Conservation (phyloP, 2,888 invertebrate genomes). For the Dendrolimus houi region DNA sequence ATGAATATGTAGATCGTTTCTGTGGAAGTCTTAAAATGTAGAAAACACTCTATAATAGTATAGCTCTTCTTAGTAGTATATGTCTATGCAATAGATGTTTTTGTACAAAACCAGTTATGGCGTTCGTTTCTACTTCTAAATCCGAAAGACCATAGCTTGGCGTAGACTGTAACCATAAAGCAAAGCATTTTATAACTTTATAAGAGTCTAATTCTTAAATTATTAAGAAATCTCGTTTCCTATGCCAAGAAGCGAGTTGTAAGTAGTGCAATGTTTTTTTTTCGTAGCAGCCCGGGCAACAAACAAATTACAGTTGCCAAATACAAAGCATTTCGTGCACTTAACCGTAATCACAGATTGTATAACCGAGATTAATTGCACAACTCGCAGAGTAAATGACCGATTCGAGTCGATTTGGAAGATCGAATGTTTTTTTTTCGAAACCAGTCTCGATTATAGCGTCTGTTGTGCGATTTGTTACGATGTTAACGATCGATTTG, state of each 20-base stretch:
- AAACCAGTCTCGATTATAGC: background rate
- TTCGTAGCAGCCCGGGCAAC: background rate
- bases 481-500: background rate
- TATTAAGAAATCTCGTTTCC: background rate
- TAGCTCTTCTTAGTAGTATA: too few species aligned
- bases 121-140: too few species aligned
- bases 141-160: too few species aligned
- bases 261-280: background rate
- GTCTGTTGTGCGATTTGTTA: background rate
- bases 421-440: background rate
- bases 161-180: too few species aligned
- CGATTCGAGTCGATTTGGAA: background rate
- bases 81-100: too few species aligned
- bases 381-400: background rate
- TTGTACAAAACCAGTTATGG: too few species aligned
- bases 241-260: background rate
- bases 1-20: too few species aligned
- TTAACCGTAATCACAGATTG: background rate
- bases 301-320: background rate
- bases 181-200: too few species aligned
- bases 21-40: too few species aligned
- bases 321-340: background rate
- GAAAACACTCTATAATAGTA: too few species aligned
- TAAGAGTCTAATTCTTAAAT: too few species aligned
- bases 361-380: background rate